Percentiles rank a stretch among this genome's conserved stretches.
Conservation (phyloP, 2,113 vertebrate species). For the Oxyura jamaicensis region DNA sequence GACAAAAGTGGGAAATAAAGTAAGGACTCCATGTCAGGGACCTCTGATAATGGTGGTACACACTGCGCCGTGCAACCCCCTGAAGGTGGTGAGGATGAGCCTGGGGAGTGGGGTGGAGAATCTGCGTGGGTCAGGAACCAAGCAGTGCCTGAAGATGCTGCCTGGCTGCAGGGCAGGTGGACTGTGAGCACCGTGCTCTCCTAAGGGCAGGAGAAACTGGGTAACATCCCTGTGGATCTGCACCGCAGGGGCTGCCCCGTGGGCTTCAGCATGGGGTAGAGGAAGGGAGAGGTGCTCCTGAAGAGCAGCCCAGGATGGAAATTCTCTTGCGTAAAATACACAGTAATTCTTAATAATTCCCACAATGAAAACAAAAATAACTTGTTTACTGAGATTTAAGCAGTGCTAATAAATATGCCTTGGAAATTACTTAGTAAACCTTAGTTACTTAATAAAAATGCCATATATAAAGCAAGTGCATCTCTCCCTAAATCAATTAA, state of each 20-base stretch:
- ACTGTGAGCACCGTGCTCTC: background rate
- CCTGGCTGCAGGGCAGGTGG: too few relatives aligned
- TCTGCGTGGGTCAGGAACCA: background rate
- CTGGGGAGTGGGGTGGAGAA: background rate
- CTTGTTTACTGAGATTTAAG: slow-evolving; percentile 35
- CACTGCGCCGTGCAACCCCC: too few relatives aligned
- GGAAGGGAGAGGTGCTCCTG: background rate
- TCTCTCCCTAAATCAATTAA: slow-evolving; percentile 19
- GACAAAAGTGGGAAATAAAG: background rate
- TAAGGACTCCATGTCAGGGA: fast-evolving
- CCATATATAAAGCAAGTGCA: background rate
- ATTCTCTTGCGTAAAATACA: background rate
- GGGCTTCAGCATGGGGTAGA: background rate
- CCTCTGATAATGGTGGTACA: fast-evolving
- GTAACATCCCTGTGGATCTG: background rate
- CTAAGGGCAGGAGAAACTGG: background rate
- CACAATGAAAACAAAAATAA: background rate
- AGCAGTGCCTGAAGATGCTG: background rate
- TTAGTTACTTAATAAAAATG: background rate
- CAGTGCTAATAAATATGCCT: slow-evolving; percentile 9
- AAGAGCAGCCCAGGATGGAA: background rate
- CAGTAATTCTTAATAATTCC: background rate
- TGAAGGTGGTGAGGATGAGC: background rate
- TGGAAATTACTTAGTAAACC: background rate
- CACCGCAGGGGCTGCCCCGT: background rate